phyloP scores from a whole-genome alignment of 2,888 invertebrate species.

The Orthonevra nobilis region DNA sequence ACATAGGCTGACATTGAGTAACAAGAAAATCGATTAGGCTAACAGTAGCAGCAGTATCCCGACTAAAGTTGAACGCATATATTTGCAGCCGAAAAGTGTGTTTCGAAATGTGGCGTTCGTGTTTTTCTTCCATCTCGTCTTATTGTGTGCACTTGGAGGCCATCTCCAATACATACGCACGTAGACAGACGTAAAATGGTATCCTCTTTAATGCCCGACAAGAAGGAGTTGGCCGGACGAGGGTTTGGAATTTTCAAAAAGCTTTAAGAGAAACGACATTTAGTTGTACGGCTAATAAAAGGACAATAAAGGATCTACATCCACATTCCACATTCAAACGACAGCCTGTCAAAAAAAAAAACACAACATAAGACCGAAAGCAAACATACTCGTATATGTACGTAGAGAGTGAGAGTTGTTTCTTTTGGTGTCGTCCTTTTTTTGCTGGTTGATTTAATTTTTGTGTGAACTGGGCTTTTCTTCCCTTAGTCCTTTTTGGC shows the following conservation, averaged over 20 bases:
- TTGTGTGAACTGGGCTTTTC: slow-evolving; percentile 55
- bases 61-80: slow-evolving; percentile 18
- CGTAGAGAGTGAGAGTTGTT: slow-evolving; percentile 65
- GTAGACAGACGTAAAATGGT: slow-evolving; percentile 7
- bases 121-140: slow-evolving; percentile 32
- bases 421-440: slow-evolving; percentile 65
- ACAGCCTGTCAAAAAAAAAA: slow-evolving; percentile 23
- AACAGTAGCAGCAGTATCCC: slow-evolving; percentile 42
- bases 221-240: slow-evolving; percentile 26
- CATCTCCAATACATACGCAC: slow-evolving; percentile 55
- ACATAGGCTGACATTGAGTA: slow-evolving; percentile 69
- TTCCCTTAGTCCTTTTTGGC: slow-evolving; percentile 43
- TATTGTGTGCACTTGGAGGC: slow-evolving; percentile 19
- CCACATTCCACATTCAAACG: slow-evolving; percentile 30
- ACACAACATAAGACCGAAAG: slow-evolving; percentile 45
- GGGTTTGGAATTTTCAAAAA: slow-evolving; percentile 52
- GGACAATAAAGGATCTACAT: slow-evolving; percentile 62
- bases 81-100: slow-evolving; percentile 31
- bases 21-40: slow-evolving; percentile 66
- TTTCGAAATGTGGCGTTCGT: slow-evolving; percentile 14
- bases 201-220: slow-evolving; percentile 54
- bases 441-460: slow-evolving; percentile 66
- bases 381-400: slow-evolving; percentile 23
- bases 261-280: slow-evolving; percentile 43
- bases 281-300: slow-evolving; percentile 62